phyloP scores from a whole-genome alignment of 2,888 invertebrate species.

The Ephialtes manifestator region DNA sequence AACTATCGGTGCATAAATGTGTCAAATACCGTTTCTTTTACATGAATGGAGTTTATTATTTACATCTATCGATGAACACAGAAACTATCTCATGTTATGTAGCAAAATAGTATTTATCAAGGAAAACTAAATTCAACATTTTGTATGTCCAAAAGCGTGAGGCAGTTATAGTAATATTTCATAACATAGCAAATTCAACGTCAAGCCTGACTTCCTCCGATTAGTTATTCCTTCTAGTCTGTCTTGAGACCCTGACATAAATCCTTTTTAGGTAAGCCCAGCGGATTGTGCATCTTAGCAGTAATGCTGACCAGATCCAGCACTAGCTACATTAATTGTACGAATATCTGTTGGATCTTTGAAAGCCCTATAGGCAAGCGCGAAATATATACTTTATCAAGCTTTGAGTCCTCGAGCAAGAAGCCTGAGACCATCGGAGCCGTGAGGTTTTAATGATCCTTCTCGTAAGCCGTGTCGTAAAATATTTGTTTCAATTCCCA shows the following conservation, averaged over 20 bases:
- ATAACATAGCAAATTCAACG: neutral
- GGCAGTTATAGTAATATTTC: neutral
- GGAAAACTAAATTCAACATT: neutral
- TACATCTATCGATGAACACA: neutral
- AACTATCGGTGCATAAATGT: too few relatives aligned
- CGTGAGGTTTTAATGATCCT: slow-evolving; percentile 78
- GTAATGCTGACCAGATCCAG: neutral
- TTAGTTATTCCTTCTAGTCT: neutral
- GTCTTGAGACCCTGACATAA: neutral
- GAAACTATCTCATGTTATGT: neutral
- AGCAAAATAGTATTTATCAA: neutral
- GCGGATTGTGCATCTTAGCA: neutral
- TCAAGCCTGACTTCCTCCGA: neutral
- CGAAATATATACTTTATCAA: slow-evolving; percentile 27
- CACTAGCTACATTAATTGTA: neutral
- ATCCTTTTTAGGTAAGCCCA: neutral
- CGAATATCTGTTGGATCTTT: neutral
- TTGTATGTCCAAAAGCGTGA: neutral
- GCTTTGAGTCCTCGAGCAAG: neutral
- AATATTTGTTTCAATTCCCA: slow-evolving; percentile 82
- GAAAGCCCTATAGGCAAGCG: neutral
- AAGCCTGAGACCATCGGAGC: slow-evolving; percentile 55
- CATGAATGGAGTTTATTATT: neutral
- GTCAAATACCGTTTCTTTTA: neutral
- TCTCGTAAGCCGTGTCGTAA: slow-evolving; percentile 76